A percentile compares a stretch with the other conserved stretches of the same genome.
Conservation (phyloP, 1,140 invertebrate species). For the Nymphalis io region DNA sequence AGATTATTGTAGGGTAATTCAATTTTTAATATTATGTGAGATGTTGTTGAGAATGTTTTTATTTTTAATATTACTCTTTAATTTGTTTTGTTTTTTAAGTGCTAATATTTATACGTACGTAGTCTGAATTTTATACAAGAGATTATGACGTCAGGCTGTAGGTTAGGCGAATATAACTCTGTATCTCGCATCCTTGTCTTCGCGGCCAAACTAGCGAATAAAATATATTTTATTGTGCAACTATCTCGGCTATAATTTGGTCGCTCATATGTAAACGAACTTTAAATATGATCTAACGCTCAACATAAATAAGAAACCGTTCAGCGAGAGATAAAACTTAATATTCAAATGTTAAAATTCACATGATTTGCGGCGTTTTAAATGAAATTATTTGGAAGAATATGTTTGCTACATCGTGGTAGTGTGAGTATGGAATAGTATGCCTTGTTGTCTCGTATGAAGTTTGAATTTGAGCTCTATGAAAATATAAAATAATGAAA, state of each 20-base stretch:
- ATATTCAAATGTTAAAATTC: no score
- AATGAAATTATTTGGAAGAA: no score
- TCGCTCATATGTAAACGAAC: background rate
- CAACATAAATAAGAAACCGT: constrained; percentile 3
- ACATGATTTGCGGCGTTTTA: no score
- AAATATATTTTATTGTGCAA: background rate
- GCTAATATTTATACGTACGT: constrained; percentile 27
- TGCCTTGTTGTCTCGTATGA: no score
- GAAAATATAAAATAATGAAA: background rate
- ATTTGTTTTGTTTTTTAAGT: constrained; percentile 35
- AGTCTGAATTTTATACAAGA: constrained; percentile 31
- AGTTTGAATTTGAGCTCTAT: no score
- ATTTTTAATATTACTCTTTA: constrained; percentile 30
- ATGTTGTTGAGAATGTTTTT: constrained; percentile 36
- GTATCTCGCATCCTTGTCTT: background rate
- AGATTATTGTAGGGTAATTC: constrained; percentile 28
- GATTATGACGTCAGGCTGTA: constrained; percentile 8
- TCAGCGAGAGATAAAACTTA: background rate
- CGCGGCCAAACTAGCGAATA: constrained; percentile 5
- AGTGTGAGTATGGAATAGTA: no score
- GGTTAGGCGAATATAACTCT: constrained; percentile 2
- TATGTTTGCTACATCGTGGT: no score
- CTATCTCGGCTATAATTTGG: background rate
- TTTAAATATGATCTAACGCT: background rate
- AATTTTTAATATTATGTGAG: constrained; percentile 34